Base-by-base conservation (phyloP, 1,140 invertebrate genomes). In the Riptortus pedestris region DNA sequence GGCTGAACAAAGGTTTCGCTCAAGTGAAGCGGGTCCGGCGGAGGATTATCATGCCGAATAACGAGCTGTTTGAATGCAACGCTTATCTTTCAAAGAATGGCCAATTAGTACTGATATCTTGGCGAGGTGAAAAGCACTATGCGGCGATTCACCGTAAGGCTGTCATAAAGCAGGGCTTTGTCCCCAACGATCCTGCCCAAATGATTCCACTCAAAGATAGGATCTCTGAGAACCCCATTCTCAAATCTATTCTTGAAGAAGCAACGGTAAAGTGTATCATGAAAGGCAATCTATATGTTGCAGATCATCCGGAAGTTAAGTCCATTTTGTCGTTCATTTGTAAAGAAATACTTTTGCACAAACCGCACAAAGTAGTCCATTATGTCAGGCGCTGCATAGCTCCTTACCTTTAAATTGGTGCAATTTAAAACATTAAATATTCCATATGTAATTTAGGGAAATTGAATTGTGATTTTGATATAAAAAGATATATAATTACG, bases 281-380 rank as follows among this genome's bases (percentile, higher is more conserved):
- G 11, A 26, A 26, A 14, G 20, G 20, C 2, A 22, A 14, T 3
- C 22, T 24, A 3, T 55, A 55, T 12, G 24, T 55, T 7, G 51
- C 51, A 9, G 51, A 55, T 14, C 51, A 55, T 55, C 51, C 51
- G 22, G 51, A 55, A 26, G 20, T 55, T 16, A 55, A 24, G 18
- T 18, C 51, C 2, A 55, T 55, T 7, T 16, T 55, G 14, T 55
- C 51, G 2, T 26, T 24, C 14, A 55, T 55, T 26, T 84, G 64
- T 73, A 80, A 67, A 74, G 75, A 60, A 31, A 24, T 55, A 18
- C 24, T 55, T 2, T 4, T 55, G 5, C 16, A 18, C 2, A 55
- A 55, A 55, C 51, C 51, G 51, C 51, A 55, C n/a, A 55, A 55
- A 12, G 51, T 55, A 2, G 14, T 55, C 2, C 2, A 24, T 1